phyloP scores from a whole-genome alignment of 1,140 invertebrate genomes.

The Chionoecetes opilio region DNA sequence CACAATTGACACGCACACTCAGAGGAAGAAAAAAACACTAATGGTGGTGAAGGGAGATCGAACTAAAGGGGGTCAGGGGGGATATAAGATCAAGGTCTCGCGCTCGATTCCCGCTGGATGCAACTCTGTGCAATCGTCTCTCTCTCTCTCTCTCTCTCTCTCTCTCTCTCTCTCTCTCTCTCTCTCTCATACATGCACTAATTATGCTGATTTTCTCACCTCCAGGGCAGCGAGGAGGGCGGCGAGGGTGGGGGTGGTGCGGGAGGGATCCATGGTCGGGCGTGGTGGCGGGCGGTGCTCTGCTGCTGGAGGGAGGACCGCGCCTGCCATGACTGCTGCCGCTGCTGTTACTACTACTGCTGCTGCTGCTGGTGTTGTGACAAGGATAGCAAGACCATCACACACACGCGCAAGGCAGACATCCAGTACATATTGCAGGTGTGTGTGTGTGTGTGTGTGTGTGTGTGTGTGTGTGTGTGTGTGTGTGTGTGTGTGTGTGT shows the following conservation, averaged over 20 bases:
- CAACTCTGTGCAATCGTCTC: slow-evolving; percentile 25
- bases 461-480: slow-evolving; percentile 9
- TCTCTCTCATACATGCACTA: not conserved
- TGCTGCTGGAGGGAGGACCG: slow-evolving; percentile 38
- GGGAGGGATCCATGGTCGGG: not conserved
- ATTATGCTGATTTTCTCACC: not conserved
- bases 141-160: not conserved
- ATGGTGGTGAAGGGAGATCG: too few species aligned
- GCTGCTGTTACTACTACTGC: slow-evolving; percentile 52
- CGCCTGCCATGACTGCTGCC: not conserved
- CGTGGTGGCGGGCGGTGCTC: slow-evolving; percentile 14
- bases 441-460: not conserved
- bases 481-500: slow-evolving; percentile 16
- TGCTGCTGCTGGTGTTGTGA: slow-evolving; percentile 61
- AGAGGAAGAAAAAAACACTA: too few species aligned
- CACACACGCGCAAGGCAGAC: slow-evolving; percentile 49
- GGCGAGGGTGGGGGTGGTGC: not conserved
- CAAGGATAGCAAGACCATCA: not conserved
- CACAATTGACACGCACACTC: slow-evolving; percentile 32
- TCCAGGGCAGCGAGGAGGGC: slow-evolving; percentile 31
- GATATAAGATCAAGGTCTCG: too few species aligned
- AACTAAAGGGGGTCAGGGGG: too few species aligned
- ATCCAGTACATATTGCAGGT: slow-evolving; percentile 65
- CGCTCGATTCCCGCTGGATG: too few species aligned
- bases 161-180: not conserved